Evolutionary conservation across 2,888 invertebrate species (phyloP), one percentile per base, ranked within the genome.

Genomic region (Steinernema hermaphroditum): DNA sequence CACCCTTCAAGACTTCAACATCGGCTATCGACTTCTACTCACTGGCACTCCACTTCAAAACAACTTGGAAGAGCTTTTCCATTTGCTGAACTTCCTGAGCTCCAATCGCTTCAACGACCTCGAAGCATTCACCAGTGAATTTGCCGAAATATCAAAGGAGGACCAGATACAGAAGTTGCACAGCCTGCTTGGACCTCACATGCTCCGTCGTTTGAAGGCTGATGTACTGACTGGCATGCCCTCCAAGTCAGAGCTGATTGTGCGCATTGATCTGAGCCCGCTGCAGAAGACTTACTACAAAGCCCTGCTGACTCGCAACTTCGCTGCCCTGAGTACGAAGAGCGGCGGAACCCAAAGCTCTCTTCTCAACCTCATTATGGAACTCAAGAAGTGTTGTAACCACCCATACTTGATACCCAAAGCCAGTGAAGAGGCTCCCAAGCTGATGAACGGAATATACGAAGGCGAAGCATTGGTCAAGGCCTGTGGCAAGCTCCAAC

Each of bases 251-350:
- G 99, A 99, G 89, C 96, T 98, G 86, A 98, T 99, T 85, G 97
- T 99, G 37, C 91, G 98, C 80, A 97, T 99, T 0, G 98, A 99
- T 87, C 89, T 99, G 73, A 95, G 96, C 1, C 93, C 94, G 0
- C 92, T 97, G 92, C 99, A 99, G 88, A 98, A 98, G 83, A 98
- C 98, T 88, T 98, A 95, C 88, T 99, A 99, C 90, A 98, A 98
- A 88, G 97, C 94, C 86, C 98, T 99, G 86, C 89, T 99, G 83
- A 98, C 98, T 0, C 91, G 96, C 82, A 99, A 99, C 88, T 99
- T 93, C 85, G 97, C 97, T 87, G 98, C 97, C 34, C 89, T 99
- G 74, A 97, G 97, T 88, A 92, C 95, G 0, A 94, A 93, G 88
- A 93, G 94, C 74, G 96, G 96, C 72, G 94, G 94, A 0, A 76